Conservation (phyloP, 1,140 invertebrate species). For the Hypothenemus hampei region DNA sequence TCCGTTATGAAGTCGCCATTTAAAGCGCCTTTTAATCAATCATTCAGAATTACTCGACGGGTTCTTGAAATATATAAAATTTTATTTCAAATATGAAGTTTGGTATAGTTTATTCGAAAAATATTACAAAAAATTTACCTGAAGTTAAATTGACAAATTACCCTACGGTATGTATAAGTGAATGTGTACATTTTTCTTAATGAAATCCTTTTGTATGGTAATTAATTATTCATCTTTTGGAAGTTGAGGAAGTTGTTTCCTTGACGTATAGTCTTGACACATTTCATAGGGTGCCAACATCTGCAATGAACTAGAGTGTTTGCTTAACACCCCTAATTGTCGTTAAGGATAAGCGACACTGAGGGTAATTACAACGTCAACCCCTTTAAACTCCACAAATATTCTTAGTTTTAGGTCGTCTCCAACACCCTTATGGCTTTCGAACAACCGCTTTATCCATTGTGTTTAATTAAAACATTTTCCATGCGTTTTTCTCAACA, state of each 20-base stretch:
- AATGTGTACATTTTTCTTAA: too few relatives aligned
- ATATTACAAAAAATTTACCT: too few relatives aligned
- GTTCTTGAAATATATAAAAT: too few relatives aligned
- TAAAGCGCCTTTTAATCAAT: constrained; percentile 23
- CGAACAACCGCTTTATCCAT: constrained; percentile 26
- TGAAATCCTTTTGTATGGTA: too few relatives aligned
- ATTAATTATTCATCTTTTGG: too few relatives aligned
- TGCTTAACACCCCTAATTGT: constrained; percentile 27
- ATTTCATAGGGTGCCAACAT: constrained; percentile 25
- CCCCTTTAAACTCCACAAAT: constrained; percentile 22
- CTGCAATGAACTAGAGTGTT: constrained; percentile 24
- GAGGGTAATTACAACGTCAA: constrained; percentile 21
- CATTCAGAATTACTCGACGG: constrained; percentile 21
- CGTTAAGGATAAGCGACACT: constrained; percentile 22
- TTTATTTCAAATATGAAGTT: too few relatives aligned
- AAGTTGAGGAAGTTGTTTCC: too few relatives aligned
- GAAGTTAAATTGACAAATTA: too few relatives aligned
- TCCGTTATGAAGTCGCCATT: constrained; percentile 37
- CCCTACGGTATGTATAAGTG: too few relatives aligned
- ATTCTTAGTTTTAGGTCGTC: constrained; percentile 15
- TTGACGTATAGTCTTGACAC: constrained; percentile 22
- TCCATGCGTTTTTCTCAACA: constrained; percentile 3
- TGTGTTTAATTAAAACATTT: constrained; percentile 6
- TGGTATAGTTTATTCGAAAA: too few relatives aligned
- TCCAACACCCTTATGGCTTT: constrained; percentile 16